Evolutionary conservation across 2,888 invertebrate genomes (phyloP), one percentile per base, ranked within the genome.

Genomic region (Hybos culiciformis): DNA sequence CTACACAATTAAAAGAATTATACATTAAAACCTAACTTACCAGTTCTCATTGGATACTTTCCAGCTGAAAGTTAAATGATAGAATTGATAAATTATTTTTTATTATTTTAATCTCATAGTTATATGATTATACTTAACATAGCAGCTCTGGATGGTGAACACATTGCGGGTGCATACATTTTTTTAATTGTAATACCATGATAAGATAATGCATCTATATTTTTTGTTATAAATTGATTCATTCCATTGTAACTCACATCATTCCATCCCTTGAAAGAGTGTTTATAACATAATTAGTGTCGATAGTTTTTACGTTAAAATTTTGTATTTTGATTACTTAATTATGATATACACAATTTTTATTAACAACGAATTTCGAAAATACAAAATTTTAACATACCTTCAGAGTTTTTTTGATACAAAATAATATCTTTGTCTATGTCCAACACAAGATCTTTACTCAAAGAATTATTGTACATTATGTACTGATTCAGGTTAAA

Each of bases 161-260:
- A 90, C 42, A 86, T 77, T 0, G 90, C 80, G 48, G 85, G 77
- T 1, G 82, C 83, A 60, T 93, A 92, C 58, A 58, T 50, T 39
- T 81, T 80, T 60, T 91, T 86, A 11, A 93, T 69, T 48, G 90
- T 82, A 15, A 90, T 74, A 3, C 92, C 87, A 56, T 80, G 79
- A 57, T 82, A 83, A 2, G 86, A 92, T 51, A 93, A 61, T 0
- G 82, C 77, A 63, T 93, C 92, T 43, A 93, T 82, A 58, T 92
- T 91, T 1, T 91, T 91, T 1, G 92, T 92, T 39, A 81, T 74
- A 51, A 92, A 90, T 66, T 91, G 83, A 57, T 83, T 73, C 1
- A 88, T 87, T 1, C 92, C 91, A 55, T 90, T 91, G 60, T 86
- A 91, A 41, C 90, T 80, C 3, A 91, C 83, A 60, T 92, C 92